Base-by-base conservation (phyloP, 2,888 invertebrate genomes). In the Ornithoptera priamus region DNA sequence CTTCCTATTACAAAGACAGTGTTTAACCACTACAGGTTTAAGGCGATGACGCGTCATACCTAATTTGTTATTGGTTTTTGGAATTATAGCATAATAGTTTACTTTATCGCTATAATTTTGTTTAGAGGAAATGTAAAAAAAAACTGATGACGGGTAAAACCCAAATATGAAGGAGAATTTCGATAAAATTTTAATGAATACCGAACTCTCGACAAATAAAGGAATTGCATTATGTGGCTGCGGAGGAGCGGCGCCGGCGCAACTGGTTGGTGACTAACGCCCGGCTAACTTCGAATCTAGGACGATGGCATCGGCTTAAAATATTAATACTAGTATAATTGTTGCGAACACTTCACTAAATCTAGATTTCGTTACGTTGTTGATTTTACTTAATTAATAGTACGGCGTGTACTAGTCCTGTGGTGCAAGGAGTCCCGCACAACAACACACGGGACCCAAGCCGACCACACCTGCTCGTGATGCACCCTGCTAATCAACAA, bases 211-310 rank as follows among this genome's bases (percentile, higher is more conserved):
- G 65, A 57, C 46, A 18, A 57, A 59, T 59, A 57, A 58, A 36
- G 60, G 63, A 62, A 42, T 59, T 63, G 61, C 61, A 65, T 65
- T 69, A 42, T 65, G 53, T 60, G 24, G 65, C 61, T 61, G 46
- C 61, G 22, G 62, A 50, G 17, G 10, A 53, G 20, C 53, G 56
- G 62, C 62, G 62, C 36, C 56, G 65, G 39, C n/a, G 42, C 65
- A 76, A 72, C 79, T 71, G 71, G 78, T 79, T 74, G 73, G 72
- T 77, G 78, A 80, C 73, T 80, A 77, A 80, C 74, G 36, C 61
- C 56, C 73, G 72, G 72, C 65, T 72, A 72, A 71, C 65, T 68
- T 59, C 65, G 67, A 69, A 74, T 70, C 70, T 73, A 70, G 74
- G 69, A 69, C 74, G 72, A 69, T 66, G 70, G 53, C 61, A 70